These are phyloP conservation scores for Nannoperca australis DNA, from an alignment of 2,797 vertebrate species.

Conservation along the genomic window DNA sequence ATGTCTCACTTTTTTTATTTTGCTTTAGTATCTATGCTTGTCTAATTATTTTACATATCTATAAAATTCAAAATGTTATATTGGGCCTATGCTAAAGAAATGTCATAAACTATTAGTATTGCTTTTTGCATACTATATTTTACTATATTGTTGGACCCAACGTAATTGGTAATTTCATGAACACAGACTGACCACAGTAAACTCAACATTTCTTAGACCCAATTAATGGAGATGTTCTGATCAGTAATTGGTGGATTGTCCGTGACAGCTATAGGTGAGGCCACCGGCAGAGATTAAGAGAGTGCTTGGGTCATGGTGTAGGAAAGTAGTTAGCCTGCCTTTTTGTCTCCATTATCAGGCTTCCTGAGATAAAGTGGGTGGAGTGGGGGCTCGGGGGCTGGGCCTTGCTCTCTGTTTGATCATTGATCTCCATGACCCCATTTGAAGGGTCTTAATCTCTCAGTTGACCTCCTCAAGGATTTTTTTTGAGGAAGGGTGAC, in stretches of 20 bases:
- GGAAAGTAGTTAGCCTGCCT: slow-evolving; percentile 75
- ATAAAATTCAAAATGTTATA: not conserved
- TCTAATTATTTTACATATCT: not conserved
- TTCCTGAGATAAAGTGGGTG: slow-evolving; percentile 80
- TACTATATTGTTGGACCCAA: not conserved
- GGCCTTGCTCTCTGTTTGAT: slow-evolving; percentile 90
- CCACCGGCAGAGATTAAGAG: slow-evolving; percentile 71
- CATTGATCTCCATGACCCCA: slow-evolving; percentile 94
- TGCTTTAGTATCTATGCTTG: not conserved
- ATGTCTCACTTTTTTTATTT: not conserved
- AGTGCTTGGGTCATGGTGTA: slow-evolving; percentile 66
- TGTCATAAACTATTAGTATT: not conserved
- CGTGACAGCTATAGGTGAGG: slow-evolving; percentile 65
- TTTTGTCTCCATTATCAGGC: slow-evolving; percentile 83
- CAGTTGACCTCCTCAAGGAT: slow-evolving; percentile 91
- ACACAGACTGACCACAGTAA: not conserved
- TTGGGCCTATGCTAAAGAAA: not conserved
- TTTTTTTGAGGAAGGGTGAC: slow-evolving; percentile 84
- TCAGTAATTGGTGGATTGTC: slow-evolving; percentile 49
- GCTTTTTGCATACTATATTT: not conserved
- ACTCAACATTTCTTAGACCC: slow-evolving; percentile 7
- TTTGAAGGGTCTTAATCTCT: slow-evolving; percentile 88
- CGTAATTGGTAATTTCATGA: not conserved
- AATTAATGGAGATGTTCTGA: slow-evolving; percentile 60
- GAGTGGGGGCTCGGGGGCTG: slow-evolving; percentile 60